These are phyloP conservation scores for Chionis minor DNA, from an alignment of 2,113 vertebrate species.

Conservation along the genomic window DNA sequence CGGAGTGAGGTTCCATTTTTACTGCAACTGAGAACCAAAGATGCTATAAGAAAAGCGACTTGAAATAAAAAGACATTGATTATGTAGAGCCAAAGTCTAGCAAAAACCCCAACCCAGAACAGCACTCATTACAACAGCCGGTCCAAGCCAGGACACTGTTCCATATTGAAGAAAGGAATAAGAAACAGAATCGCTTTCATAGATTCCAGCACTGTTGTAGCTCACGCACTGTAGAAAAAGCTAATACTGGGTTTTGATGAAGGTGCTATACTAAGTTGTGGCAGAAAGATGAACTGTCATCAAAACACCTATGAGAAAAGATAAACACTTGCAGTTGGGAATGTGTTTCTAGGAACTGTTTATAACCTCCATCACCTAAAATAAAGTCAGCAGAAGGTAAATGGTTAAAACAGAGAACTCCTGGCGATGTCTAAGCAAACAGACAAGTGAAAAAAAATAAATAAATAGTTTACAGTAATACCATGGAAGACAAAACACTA, in stretches of 20 bases:
- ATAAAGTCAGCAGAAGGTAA: not conserved
- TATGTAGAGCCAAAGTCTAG: not conserved
- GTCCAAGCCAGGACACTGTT: not conserved
- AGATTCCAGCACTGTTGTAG: not conserved
- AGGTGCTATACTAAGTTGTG: not conserved
- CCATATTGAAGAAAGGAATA: not conserved
- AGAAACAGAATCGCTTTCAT: not conserved
- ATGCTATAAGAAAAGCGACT: not conserved
- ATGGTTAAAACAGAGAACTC: not conserved
- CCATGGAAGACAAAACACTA: not conserved
- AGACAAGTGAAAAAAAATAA: not conserved
- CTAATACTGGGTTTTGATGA: not conserved
- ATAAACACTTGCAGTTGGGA: not conserved
- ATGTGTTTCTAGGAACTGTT: not conserved
- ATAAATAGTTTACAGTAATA: not conserved
- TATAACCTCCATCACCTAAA: not conserved
- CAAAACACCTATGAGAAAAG: not conserved
- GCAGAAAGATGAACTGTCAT: not conserved
- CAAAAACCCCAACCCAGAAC: rapidly evolving
- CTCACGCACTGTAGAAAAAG: not conserved
- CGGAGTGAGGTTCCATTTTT: not conserved
- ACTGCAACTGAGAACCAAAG: not conserved
- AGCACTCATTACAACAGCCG: not conserved
- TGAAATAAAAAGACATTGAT: not conserved
- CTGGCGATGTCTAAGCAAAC: not conserved